Evolutionary conservation across 2,888 invertebrate species (phyloP).

Genomic region (Drosophila pseudotalamancana): DNA sequence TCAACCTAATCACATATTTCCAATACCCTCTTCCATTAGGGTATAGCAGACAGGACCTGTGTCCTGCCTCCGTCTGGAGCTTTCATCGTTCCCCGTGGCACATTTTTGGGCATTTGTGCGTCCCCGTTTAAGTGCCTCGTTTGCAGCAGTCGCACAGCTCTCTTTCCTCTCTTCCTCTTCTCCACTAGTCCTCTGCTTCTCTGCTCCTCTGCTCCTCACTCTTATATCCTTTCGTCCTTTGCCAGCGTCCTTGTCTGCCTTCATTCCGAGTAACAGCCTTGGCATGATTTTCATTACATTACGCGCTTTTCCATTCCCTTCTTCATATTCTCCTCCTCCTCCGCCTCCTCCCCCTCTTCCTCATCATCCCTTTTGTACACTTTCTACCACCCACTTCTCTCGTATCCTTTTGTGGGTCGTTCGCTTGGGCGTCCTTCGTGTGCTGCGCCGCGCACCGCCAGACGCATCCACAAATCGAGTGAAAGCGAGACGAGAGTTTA

Average conservation of each 20-base stretch:
- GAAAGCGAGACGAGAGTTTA: constrained; percentile 50
- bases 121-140: constrained; percentile 15
- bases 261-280: constrained; percentile 58
- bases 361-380: neutral
- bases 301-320: constrained; percentile 47
- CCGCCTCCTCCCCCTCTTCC: neutral
- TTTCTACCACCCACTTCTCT: neutral
- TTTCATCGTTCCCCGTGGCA: constrained; percentile 40
- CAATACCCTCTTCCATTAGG: neutral
- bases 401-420: constrained; percentile 59
- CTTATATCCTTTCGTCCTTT: too few relatives aligned
- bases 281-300: constrained; percentile 78
- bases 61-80: too few relatives aligned
- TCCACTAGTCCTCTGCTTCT: too few relatives aligned
- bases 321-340: neutral
- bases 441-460: constrained; percentile 70
- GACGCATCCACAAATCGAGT: constrained; percentile 56
- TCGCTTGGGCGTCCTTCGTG: constrained; percentile 26
- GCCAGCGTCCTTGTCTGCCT: constrained; percentile 31
- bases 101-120: constrained; percentile 28
- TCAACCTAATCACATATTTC: too few relatives aligned
- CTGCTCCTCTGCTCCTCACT: neutral
- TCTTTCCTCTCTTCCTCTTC: too few relatives aligned
- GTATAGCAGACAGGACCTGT: constrained; percentile 4
- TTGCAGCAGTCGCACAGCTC: constrained; percentile 1